phyloP scores from a whole-genome alignment of 2,113 vertebrate species.

The Cyprinodon tularosa region DNA sequence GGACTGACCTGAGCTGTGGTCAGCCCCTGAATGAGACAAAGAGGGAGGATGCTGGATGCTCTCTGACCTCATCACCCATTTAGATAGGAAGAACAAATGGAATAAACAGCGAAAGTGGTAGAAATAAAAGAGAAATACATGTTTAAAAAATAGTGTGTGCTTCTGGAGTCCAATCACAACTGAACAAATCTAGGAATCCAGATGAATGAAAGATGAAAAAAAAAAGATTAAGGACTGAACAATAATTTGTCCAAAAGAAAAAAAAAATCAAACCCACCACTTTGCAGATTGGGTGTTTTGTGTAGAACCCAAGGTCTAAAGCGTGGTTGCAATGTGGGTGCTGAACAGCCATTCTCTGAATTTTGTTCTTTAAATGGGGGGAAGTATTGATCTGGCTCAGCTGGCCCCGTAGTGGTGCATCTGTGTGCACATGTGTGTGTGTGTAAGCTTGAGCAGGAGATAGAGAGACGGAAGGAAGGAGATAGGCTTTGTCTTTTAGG shows the following conservation, averaged over 20 bases:
- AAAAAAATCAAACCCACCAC: slow-evolving; percentile 19
- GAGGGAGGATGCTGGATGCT: slow-evolving; percentile 55
- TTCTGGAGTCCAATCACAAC: slow-evolving; percentile 23
- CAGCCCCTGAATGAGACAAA: slow-evolving; percentile 62
- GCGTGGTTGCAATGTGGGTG: slow-evolving; percentile 86
- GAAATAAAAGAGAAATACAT: background rate
- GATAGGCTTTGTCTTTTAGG: slow-evolving; percentile 73
- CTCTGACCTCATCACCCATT: slow-evolving; percentile 70
- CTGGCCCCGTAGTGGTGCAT: slow-evolving; percentile 84
- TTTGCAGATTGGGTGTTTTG: slow-evolving; percentile 74
- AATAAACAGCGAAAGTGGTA: slow-evolving; percentile 21
- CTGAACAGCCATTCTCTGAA: slow-evolving; percentile 96
- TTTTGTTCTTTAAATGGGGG: slow-evolving; percentile 99
- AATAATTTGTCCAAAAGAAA: slow-evolving; percentile 58
- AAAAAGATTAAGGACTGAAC: slow-evolving; percentile 44
- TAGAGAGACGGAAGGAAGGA: slow-evolving; percentile 3
- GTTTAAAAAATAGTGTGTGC: slow-evolving; percentile 37
- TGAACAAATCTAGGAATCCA: slow-evolving; percentile 25
- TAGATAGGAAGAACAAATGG: slow-evolving; percentile 16
- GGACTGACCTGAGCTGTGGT: slow-evolving; percentile 48
- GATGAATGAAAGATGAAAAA: slow-evolving; percentile 28
- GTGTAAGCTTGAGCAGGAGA: slow-evolving; percentile 29
- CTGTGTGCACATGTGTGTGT: slow-evolving; percentile 54
- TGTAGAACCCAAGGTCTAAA: slow-evolving; percentile 74
- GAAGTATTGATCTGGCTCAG: slow-evolving; percentile 99